Base-by-base conservation (phyloP, 2,113 vertebrate genomes). In the Brachyhypopomus gauderio region DNA sequence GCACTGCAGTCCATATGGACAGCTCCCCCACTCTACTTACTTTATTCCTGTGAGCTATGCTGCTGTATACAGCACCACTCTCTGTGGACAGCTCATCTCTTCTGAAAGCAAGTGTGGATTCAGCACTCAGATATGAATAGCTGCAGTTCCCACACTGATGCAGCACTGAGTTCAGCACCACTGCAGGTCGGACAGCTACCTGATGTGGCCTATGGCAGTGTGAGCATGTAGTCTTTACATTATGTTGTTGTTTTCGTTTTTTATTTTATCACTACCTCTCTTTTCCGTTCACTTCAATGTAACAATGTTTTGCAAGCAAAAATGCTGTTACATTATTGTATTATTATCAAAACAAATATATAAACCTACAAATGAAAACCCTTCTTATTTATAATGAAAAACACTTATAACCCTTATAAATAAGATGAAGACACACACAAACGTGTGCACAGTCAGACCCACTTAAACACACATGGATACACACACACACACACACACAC, bases 141-240 rank as follows among this genome's bases (percentile, higher is more conserved):
- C 17, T 36, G 25, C 62, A 64, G 62, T 25, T 34, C 16, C 30
- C 62, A 30, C 36, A 38, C 20, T 38, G 19, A 58, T 27, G 27
- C n/a, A 20, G 17, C 45, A 55, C 41, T 58, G 72, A 30, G 48
- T 38, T 75, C 73, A 75, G 56, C 56, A 62, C 72, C 72, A 34
- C 22, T 12, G 69, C 36, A 38, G 17, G 5, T 1, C 23, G 45
- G 71, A 73, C 45, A 73, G 45, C 45, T 73, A 22, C 71, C 71
- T 73, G 34, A 62, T 9, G n/a, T 62, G 22, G 59, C 62, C 30
- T 63, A 25, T 30, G 19, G 23, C 25, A 30, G 7, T 12, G 6
- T 45, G 70, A 12, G 17, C 45, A 36, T 72, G 6, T 48, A 22
- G 30, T 72, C n/a, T 38, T 19, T 48, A 36, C 36, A 41, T 45